These are phyloP conservation scores for Actinemys pallida DNA, from an alignment of 2,113 vertebrate genomes.

Conservation along the genomic window DNA sequence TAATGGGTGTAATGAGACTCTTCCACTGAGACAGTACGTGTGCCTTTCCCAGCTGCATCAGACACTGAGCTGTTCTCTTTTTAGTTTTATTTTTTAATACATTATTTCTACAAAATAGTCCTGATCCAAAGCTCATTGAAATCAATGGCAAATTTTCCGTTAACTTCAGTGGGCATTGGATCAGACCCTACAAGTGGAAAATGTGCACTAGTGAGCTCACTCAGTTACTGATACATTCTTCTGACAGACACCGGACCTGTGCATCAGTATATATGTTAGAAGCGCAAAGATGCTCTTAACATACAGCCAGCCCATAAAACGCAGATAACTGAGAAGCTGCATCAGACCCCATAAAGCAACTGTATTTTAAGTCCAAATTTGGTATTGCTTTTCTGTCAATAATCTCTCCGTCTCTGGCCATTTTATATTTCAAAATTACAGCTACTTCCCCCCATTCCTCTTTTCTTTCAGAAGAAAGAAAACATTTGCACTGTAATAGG, in stretches of 20 bases:
- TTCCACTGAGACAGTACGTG: neutral
- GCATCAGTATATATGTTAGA: neutral
- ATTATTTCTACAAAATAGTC: neutral
- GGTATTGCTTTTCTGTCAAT: slow-evolving; percentile 64
- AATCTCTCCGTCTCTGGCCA: slow-evolving; percentile 70
- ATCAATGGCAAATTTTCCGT: slow-evolving; percentile 21
- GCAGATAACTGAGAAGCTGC: slow-evolving; percentile 54
- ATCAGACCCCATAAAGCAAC: slow-evolving; percentile 54
- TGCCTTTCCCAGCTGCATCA: neutral
- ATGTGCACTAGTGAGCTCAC: neutral
- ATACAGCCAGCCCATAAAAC: slow-evolving; percentile 44
- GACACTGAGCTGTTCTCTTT: neutral
- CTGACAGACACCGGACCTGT: slow-evolving; percentile 38
- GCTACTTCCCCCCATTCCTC: slow-evolving; percentile 59
- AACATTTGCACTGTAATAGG: slow-evolving; percentile 62
- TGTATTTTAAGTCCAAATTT: slow-evolving; percentile 60
- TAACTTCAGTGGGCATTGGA: slow-evolving; percentile 39
- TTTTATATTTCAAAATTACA: slow-evolving; percentile 63
- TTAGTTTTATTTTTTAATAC: neutral
- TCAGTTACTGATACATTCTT: slow-evolving; percentile 36
- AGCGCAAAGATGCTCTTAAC: neutral
- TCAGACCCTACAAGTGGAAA: slow-evolving; percentile 28
- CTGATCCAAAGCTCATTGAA: neutral
- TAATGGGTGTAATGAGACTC: neutral
- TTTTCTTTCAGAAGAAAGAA: slow-evolving; percentile 74